phyloP scores from a whole-genome alignment of 2,888 invertebrate species.

The Tenthredo distinguenda region DNA sequence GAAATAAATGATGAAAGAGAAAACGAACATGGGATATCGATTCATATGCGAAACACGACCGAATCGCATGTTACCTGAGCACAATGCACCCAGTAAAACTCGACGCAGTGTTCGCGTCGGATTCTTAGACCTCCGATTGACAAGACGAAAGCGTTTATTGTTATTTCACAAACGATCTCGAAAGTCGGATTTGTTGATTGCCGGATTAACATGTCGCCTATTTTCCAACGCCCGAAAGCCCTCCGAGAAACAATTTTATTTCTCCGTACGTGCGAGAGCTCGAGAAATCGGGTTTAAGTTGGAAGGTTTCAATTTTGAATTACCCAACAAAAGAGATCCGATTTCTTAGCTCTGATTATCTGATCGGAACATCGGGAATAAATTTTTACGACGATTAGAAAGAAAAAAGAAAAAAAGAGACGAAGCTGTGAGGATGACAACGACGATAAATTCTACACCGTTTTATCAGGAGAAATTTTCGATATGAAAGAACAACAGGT shows the following conservation, averaged over 20 bases:
- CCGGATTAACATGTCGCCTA: neutral
- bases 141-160: constrained; percentile 24
- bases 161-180: neutral
- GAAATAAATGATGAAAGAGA: constrained; percentile 45
- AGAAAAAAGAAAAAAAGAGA: neutral
- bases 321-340: no score
- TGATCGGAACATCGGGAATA: neutral
- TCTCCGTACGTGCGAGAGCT: neutral
- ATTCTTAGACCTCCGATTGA: neutral
- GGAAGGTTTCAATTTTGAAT: neutral
- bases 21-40: constrained; percentile 11
- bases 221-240: neutral
- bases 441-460: neutral
- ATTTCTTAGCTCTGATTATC: no score
- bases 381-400: neutral
- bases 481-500: neutral
- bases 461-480: neutral
- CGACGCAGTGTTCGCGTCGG: neutral
- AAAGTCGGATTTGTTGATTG: neutral
- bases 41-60: constrained; percentile 31
- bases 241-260: neutral
- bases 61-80: constrained; percentile 20
- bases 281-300: neutral
- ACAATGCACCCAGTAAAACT: constrained; percentile 12
- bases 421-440: no score